A percentile compares a stretch with the other conserved stretches of the same genome.
Evolutionary conservation across 1,140 invertebrate genomes (phyloP).

Genomic region (Helicorthomorpha holstii): DNA sequence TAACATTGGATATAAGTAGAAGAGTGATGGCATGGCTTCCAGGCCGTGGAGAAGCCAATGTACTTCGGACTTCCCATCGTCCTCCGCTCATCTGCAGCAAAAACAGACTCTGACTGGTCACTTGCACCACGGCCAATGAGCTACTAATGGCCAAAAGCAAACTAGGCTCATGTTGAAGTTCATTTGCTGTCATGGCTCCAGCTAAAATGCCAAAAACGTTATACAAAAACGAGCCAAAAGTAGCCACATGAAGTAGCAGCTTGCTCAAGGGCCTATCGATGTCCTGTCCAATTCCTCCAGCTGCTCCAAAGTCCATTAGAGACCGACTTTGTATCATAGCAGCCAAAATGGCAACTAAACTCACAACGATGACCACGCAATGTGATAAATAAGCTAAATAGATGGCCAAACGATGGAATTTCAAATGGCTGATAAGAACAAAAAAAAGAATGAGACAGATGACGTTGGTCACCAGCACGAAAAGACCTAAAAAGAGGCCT

Average conservation of each 20-base stretch:
- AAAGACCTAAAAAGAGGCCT: constrained; percentile 80
- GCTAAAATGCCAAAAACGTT: constrained; percentile 84
- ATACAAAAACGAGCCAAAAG: constrained; percentile 80
- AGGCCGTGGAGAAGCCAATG: constrained; percentile 50
- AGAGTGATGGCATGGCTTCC: constrained; percentile 90
- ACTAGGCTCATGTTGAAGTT: constrained; percentile 64
- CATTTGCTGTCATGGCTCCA: constrained; percentile 49
- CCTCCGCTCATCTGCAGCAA: constrained; percentile 83
- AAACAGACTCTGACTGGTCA: constrained; percentile 80
- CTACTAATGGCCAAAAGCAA: constrained; percentile 77
- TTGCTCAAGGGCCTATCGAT: constrained; percentile 66
- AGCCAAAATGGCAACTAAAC: constrained; percentile 71
- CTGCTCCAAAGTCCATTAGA: too few species aligned
- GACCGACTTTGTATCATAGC: constrained; percentile 60
- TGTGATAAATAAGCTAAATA: constrained; percentile 80
- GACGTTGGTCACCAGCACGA: constrained; percentile 72
- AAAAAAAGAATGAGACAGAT: constrained; percentile 90
- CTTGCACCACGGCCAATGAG: constrained; percentile 66
- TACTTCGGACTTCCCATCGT: constrained; percentile 65
- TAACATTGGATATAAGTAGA: constrained; percentile 82
- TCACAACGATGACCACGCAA: constrained; percentile 66
- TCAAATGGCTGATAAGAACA: constrained; percentile 65
- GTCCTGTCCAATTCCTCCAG: neutral
- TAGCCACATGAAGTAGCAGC: constrained; percentile 72
- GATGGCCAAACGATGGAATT: constrained; percentile 57